Percentiles rank a stretch among this genome's conserved stretches.
Evolutionary conservation across 2,797 vertebrate genomes (phyloP).

Genomic region (Capromys pilorides): DNA sequence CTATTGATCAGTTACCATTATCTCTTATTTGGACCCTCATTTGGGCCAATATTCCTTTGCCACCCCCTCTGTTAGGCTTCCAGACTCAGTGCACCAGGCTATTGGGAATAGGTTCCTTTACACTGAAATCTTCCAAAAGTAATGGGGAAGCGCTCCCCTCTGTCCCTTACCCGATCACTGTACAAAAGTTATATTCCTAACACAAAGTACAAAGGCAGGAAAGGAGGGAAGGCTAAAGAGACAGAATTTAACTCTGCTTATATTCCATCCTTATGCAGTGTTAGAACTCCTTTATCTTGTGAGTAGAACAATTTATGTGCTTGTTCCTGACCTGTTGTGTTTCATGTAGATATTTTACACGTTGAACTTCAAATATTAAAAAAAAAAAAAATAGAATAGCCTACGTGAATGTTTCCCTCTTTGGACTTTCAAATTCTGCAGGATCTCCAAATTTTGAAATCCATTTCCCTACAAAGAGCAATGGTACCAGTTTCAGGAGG

Average conservation of each 20-base stretch:
- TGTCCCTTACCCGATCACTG: neutral
- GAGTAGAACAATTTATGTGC: neutral
- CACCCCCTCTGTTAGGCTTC: neutral
- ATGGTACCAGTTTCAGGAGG: neutral
- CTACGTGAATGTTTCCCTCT: neutral
- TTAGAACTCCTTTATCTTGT: conserved; percentile 18
- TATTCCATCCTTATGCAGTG: neutral
- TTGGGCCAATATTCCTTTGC: neutral
- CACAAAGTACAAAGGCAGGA: neutral
- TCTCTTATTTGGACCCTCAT: neutral
- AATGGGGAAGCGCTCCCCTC: neutral
- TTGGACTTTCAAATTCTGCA: conserved; percentile 2
- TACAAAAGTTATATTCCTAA: neutral
- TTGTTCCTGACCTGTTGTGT: neutral
- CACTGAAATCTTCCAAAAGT: neutral
- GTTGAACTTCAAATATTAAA: conserved; percentile 62
- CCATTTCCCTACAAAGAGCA: neutral
- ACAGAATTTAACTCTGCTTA: neutral
- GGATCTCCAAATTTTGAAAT: neutral
- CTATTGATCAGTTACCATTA: neutral
- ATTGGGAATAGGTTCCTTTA: neutral
- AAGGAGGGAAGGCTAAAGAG: neutral
- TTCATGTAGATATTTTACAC: neutral
- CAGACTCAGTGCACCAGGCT: neutral
- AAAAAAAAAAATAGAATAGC: neutral